phyloP scores from a whole-genome alignment of 2,888 invertebrate species.

The Coenonympha arcania region DNA sequence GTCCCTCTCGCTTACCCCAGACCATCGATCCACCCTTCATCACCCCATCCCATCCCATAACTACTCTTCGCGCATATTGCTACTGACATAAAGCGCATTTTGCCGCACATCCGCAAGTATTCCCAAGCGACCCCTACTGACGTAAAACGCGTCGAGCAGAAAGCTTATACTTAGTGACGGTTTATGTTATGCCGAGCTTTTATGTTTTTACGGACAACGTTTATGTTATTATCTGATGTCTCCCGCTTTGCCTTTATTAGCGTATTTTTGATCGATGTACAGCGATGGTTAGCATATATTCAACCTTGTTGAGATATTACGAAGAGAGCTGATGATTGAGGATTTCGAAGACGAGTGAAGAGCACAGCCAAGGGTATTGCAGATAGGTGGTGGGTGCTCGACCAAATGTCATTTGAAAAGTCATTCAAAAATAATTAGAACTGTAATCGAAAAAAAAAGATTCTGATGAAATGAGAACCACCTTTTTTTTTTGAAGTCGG shows the following conservation, averaged over 20 bases:
- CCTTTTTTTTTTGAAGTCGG: too few relatives aligned
- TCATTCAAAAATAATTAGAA: too few relatives aligned
- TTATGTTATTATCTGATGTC: background rate
- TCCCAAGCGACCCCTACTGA: constrained; percentile 37
- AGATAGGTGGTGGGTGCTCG: too few relatives aligned
- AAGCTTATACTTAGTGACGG: constrained; percentile 43
- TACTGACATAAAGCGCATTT: constrained; percentile 34
- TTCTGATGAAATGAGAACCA: too few relatives aligned
- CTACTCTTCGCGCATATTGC: constrained; percentile 30
- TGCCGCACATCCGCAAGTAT: constrained; percentile 15
- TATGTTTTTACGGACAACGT: constrained; percentile 16
- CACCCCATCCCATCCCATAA: constrained; percentile 20
- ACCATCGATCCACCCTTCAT: constrained; percentile 62
- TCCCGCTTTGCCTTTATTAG: background rate
- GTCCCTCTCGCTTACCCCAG: constrained; percentile 34
- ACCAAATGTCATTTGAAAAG: too few relatives aligned
- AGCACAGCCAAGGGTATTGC: too few relatives aligned
- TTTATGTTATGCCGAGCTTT: constrained; percentile 46
- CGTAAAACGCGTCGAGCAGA: constrained; percentile 38
- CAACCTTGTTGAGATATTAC: too few relatives aligned
- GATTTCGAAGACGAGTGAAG: too few relatives aligned
- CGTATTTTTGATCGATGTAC: background rate
- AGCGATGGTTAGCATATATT: too few relatives aligned
- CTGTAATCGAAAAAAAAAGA: too few relatives aligned
- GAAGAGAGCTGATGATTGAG: too few relatives aligned